Conservation (phyloP, 1,140 invertebrate species). For the Caligus rogercresseyi region DNA sequence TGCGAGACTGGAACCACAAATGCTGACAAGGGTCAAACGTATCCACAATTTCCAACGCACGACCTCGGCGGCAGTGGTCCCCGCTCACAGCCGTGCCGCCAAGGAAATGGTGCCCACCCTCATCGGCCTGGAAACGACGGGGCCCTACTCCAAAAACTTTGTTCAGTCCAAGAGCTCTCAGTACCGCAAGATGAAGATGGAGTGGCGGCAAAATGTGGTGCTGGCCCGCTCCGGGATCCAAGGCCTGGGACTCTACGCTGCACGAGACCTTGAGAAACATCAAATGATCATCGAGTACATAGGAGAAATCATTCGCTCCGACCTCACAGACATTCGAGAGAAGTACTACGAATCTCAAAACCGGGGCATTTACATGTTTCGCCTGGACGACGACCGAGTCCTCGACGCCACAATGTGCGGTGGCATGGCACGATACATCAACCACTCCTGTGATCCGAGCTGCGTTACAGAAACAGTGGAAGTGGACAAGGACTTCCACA, state of each 20-base stretch:
- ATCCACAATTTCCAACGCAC: slow-evolving; percentile 38
- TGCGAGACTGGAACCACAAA: slow-evolving; percentile 70
- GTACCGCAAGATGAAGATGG: slow-evolving; percentile 96
- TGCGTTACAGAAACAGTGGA: slow-evolving; percentile 96
- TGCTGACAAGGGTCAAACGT: slow-evolving; percentile 57
- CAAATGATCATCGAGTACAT: slow-evolving; percentile 99
- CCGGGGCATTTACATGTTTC: slow-evolving; percentile 99
- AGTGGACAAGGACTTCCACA: slow-evolving; percentile 85
- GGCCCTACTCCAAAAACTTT: slow-evolving; percentile 90
- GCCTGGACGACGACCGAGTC: slow-evolving; percentile 87
- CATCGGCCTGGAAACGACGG: slow-evolving; percentile 45
- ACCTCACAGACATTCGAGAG: slow-evolving; percentile 82
- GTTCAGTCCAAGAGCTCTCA: slow-evolving; percentile 94
- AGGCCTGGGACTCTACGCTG: slow-evolving; percentile 89
- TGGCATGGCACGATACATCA: slow-evolving; percentile 94
- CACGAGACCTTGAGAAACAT: slow-evolving; percentile 89
- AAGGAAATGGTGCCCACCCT: slow-evolving; percentile 21
- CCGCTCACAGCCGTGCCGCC: slow-evolving; percentile 20
- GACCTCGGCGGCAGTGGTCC: slow-evolving; percentile 25
- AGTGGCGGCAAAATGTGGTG: slow-evolving; percentile 95
- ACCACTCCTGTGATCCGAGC: slow-evolving; percentile 98
- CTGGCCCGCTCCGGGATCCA: slow-evolving; percentile 81
- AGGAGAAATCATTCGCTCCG: slow-evolving; percentile 89
- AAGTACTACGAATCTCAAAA: slow-evolving; percentile 91
- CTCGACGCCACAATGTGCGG: slow-evolving; percentile 92